phyloP scores from a whole-genome alignment of 2,113 vertebrate genomes.

The Myotis lucifugus region DNA sequence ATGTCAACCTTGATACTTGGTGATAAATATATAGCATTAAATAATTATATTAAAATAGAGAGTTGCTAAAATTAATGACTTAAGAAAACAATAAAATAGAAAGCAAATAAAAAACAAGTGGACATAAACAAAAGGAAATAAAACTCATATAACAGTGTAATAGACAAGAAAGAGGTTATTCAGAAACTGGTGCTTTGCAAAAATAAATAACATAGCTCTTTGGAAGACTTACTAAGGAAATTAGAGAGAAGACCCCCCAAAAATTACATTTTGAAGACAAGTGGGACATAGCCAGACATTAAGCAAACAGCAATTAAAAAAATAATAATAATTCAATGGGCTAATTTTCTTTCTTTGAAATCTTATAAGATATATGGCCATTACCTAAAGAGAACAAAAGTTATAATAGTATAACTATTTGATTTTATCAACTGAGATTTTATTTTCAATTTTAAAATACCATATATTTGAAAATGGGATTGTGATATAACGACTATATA shows the following conservation, averaged over 20 bases:
- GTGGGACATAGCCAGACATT: neutral
- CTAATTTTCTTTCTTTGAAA: slow-evolving; percentile 9
- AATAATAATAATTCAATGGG: neutral
- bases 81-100: neutral
- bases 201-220: neutral
- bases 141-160: neutral
- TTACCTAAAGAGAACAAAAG: neutral
- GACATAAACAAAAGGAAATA: neutral
- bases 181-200: neutral
- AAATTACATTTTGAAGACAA: neutral
- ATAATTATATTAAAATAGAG: neutral
- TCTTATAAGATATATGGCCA: neutral
- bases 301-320: neutral
- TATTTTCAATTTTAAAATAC: neutral
- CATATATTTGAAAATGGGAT: neutral
- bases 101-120: neutral
- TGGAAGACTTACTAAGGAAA: neutral
- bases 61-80: neutral
- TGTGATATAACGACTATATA: neutral
- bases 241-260: neutral
- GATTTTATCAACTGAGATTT: neutral
- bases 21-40: neutral
- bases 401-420: neutral
- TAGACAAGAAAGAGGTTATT: neutral
- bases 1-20: neutral